phyloP scores from a whole-genome alignment of 1,140 invertebrate genomes.

The Bicyclus anynana region DNA sequence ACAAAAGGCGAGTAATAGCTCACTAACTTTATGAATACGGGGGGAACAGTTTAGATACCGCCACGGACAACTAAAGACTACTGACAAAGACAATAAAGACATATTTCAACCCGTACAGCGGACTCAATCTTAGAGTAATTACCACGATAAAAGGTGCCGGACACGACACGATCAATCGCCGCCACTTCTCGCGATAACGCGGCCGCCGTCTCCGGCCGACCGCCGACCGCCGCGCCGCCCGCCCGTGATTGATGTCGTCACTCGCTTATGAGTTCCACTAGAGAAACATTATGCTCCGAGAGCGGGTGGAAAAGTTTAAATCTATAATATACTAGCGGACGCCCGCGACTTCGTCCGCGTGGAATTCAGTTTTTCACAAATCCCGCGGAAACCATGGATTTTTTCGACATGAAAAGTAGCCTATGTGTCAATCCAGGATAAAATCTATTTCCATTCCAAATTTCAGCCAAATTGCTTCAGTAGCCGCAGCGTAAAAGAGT shows the following conservation, averaged over 20 bases:
- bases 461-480: no score
- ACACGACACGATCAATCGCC: conserved; percentile 58
- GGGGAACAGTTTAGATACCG: background rate
- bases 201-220: background rate
- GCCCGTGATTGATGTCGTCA: conserved; percentile 62
- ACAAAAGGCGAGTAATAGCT: background rate
- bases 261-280: conserved; percentile 56
- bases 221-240: background rate
- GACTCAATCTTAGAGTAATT: conserved; percentile 43
- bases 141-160: conserved; percentile 55
- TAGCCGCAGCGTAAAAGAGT: no score
- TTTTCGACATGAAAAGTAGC: no score
- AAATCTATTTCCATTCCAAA: no score
- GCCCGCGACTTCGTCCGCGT: no score
- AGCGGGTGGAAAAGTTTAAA: background rate
- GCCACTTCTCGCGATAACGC: conserved; percentile 50
- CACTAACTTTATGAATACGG: background rate
- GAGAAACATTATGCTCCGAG: conserved; percentile 30
- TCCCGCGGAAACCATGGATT: no score
- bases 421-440: no score
- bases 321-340: no score
- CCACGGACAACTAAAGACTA: background rate
- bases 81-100: conserved; percentile 30
- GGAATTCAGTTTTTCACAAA: no score
- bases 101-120: conserved; percentile 31